Base-by-base conservation (phyloP, 2,797 vertebrate species). In the Jordanella pulchra region DNA sequence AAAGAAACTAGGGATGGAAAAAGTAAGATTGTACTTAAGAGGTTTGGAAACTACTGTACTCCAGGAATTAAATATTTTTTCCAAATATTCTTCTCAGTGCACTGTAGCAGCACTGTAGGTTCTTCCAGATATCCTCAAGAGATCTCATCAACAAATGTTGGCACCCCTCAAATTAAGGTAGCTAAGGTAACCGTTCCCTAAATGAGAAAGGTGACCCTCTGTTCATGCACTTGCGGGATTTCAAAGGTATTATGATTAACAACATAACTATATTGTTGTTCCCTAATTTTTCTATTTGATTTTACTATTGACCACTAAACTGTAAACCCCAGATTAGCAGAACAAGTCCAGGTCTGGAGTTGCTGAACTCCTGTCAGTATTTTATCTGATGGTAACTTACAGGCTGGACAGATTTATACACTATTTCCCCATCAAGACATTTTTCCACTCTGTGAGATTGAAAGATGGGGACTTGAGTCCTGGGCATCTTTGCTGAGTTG, bases 151-250 rank as follows among this genome's bases (percentile, higher is more conserved):
- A 84, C 88, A 90, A 90, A 90, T 91, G 79, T 90, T 73, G 30
- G 68, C 80, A 85, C 85, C 85, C 85, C 78, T 88, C 84, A 81
- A 89, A 90, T 86, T 88, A 93, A 91, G 86, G 91, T 90, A 87
- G 87, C 89, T 86, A 92, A 91, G 88, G 89, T 1, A 87, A 93
- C 91, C 84, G 90, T 90, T 91, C 91, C 89, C 86, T 79, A 91
- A 92, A 91, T 87, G 91, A 90, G 84, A 84, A 81, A 86, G 65
- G 80, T 91, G 92, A 91, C 91, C 90, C 93, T 92, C 85, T 71
- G 47, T 67, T 71, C 86, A 88, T 73, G 73, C 80, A 87, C 89
- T 84, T 79, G 60, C 75, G 65, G 81, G 79, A 88, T 91, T 80
- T 66, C 77, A 79, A 84, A 77, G 56, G 64, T 72, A 88, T 86